These are phyloP conservation scores for Netelia virgata DNA, from an alignment of 2,888 invertebrate genomes.

Conservation along the genomic window DNA sequence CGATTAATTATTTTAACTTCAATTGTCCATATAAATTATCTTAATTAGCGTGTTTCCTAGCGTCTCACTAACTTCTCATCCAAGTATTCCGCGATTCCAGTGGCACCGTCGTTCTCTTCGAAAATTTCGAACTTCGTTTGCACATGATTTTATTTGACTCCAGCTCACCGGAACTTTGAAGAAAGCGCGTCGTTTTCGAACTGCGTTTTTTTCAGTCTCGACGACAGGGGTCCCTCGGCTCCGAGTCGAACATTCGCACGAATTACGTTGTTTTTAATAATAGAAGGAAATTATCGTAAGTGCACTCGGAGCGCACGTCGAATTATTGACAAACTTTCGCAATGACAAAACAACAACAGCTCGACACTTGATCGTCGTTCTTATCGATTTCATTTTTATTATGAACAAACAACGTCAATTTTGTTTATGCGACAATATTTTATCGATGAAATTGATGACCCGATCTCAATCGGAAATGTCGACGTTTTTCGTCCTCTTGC, in stretches of 20 bases:
- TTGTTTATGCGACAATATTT: background rate
- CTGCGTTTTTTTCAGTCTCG: background rate
- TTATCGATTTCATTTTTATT: conserved; percentile 9
- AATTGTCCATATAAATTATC: background rate
- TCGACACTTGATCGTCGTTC: background rate
- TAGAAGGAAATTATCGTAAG: conserved; percentile 20
- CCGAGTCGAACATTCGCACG: background rate
- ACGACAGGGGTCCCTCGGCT: too few species aligned
- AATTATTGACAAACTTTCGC: conserved; percentile 4
- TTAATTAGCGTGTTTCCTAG: background rate
- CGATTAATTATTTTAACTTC: too few species aligned
- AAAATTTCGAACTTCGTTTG: background rate
- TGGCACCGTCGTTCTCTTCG: background rate
- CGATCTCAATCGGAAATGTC: background rate
- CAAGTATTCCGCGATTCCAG: conserved; percentile 6
- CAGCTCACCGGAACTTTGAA: background rate
- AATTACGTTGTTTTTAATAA: background rate
- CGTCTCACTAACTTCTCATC: conserved; percentile 37
- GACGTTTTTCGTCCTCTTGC: background rate
- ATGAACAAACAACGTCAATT: background rate
- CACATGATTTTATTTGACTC: conserved; percentile 3
- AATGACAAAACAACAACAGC: conserved; percentile 17
- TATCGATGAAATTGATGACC: conserved; percentile 37
- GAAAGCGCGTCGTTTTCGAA: background rate
- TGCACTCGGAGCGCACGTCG: background rate